These are phyloP conservation scores for Chalcis sispes DNA, from an alignment of 2,888 invertebrate species.

Conservation along the genomic window DNA sequence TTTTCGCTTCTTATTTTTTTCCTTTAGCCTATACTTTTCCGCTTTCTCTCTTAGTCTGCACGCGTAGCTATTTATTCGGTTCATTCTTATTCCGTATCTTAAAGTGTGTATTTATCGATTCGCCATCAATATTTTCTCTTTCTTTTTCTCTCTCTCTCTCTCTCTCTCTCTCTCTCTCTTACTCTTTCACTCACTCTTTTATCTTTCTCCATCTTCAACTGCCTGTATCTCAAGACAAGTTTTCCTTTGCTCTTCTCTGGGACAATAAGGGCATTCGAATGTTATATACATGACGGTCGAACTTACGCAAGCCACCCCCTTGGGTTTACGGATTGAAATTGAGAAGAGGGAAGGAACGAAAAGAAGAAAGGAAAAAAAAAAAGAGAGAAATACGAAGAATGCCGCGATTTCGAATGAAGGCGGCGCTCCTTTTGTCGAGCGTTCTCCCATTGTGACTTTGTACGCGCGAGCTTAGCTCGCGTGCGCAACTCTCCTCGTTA, in stretches of 20 bases:
- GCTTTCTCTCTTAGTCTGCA: no score
- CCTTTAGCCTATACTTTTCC: no score
- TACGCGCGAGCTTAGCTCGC: not conserved
- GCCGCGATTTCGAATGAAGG: conserved; percentile 21
- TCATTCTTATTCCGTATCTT: no score
- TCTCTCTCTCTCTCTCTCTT: not conserved
- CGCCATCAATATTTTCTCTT: not conserved
- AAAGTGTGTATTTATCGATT: no score
- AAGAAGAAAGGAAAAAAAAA: no score
- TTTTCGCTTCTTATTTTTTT: no score
- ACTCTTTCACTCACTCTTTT: no score
- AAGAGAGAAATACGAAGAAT: conserved; percentile 26
- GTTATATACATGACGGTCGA: conserved; percentile 28
- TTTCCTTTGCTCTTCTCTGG: conserved; percentile 11
- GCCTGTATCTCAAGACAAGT: not conserved
- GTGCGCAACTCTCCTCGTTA: conserved; percentile 15
- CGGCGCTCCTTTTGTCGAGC: conserved; percentile 26
- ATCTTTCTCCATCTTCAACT: not conserved
- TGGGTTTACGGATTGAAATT: conserved; percentile 34
- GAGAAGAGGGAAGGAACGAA: not conserved
- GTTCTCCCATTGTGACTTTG: conserved; percentile 30
- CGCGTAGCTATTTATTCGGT: no score
- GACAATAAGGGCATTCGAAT: conserved; percentile 37
- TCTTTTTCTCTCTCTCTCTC: not conserved
- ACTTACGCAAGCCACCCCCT: conserved; percentile 32